phyloP scores from a whole-genome alignment of 2,797 vertebrate genomes.

The Kryptolebias ocellatus region DNA sequence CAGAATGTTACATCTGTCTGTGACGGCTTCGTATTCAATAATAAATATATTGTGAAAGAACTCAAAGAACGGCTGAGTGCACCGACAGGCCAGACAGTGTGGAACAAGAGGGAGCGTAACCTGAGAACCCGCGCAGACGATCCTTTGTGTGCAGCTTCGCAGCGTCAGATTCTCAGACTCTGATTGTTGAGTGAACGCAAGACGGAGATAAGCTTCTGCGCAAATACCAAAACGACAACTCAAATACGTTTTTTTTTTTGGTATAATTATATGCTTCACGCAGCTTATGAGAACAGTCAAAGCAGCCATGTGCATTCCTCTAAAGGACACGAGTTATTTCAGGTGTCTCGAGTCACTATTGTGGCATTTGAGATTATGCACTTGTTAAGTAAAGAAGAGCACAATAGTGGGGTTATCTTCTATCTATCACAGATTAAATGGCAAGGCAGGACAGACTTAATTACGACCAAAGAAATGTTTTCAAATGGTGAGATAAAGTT shows the following conservation, averaged over 20 bases:
- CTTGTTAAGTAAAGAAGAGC: slow-evolving; percentile 47
- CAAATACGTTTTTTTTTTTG: slow-evolving; percentile 21
- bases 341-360: slow-evolving; percentile 38
- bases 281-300: slow-evolving; percentile 38
- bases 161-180: slow-evolving; percentile 51
- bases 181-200: slow-evolving; percentile 44
- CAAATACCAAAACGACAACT: slow-evolving; percentile 42
- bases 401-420: slow-evolving; percentile 65
- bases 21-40: slow-evolving; percentile 45
- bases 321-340: slow-evolving; percentile 38
- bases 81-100: slow-evolving; percentile 63
- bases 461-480: slow-evolving; percentile 50
- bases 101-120: slow-evolving; percentile 69
- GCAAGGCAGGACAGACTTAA: slow-evolving; percentile 58
- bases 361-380: slow-evolving; percentile 58
- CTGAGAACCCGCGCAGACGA: slow-evolving; percentile 71
- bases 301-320: slow-evolving; percentile 36
- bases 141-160: slow-evolving; percentile 66
- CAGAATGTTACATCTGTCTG: slow-evolving; percentile 21
- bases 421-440: slow-evolving; percentile 65
- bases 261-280: slow-evolving; percentile 29
- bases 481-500: slow-evolving; percentile 43
- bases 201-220: slow-evolving; percentile 29
- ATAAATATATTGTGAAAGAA: slow-evolving; percentile 27
- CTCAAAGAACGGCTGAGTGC: slow-evolving; percentile 65